Base-by-base conservation (phyloP, 1,140 invertebrate genomes). In the Paracyclopina nana region DNA sequence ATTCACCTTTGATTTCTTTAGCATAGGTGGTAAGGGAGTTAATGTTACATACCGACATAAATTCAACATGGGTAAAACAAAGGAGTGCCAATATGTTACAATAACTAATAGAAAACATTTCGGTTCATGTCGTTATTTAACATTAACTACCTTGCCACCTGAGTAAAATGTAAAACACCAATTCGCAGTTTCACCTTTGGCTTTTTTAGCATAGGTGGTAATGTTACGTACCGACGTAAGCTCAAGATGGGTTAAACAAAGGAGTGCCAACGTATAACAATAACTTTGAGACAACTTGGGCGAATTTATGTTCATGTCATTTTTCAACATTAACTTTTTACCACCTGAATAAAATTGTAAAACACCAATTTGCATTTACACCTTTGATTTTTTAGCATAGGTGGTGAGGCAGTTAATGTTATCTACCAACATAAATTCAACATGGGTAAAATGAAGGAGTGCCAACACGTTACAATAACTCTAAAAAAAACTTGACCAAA, bases 91-190 rank as follows among this genome's bases (percentile, higher is more conserved):
- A 8, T 22, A n/a, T 26, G 26, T 20, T 41, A n/a, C n/a, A n/a
- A n/a, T n/a, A n/a, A n/a, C n/a, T n/a, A n/a, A n/a, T n/a, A n/a
- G n/a, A n/a, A n/a, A n/a, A n/a, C n/a, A n/a, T n/a, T n/a, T n/a
- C n/a, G n/a, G n/a, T n/a, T n/a, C n/a, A n/a, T n/a, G n/a, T n/a
- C n/a, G n/a, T 29, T 46, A 26, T 42, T 24, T 18, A 29, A 11
- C n/a, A 12, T n/a, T 53, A 8, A 0, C 26, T 16, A 52, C 43
- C 26, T 51, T 52, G 53, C n/a, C n/a, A n/a, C n/a, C n/a, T n/a
- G n/a, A n/a, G n/a, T n/a, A n/a, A n/a, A n/a, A n/a, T n/a, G n/a
- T n/a, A n/a, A 9, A 31, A 31, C 9, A 31, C 9, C 14, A 31
- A n/a, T 9, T 31, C 30, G 30, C 9, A 31, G 9, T n/a, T 9